Base-by-base conservation (phyloP, 2,888 invertebrate species). In the Chorisops tibialis region DNA sequence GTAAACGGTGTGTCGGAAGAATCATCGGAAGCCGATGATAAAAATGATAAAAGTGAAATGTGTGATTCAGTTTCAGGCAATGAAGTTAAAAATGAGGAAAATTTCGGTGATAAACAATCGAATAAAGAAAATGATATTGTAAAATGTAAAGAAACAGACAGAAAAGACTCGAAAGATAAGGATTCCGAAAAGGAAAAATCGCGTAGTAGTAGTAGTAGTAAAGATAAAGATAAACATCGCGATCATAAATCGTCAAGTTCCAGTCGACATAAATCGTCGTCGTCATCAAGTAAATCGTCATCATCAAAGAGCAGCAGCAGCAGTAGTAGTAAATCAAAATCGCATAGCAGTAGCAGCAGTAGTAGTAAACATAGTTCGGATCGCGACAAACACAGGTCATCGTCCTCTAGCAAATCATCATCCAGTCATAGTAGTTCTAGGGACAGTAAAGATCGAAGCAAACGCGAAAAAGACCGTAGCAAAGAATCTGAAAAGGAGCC, bases 321-420 rank as follows among this genome's bases (percentile, higher is more conserved):
- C 14, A 51, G 59, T 39, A 59, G 59, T 18, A 50, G 50, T 2
- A 71, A 47, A 16, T 50, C 60, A 16, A 60, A 49, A 12, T 49
- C 48, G 38, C 39, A 38, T 50, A 56, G 43, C 7, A 47, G 19
- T 47, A 47, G 37, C 35, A 61, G 52, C 4, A 72, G 71, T 37
- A 67, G 69, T 72, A 81, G 73, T 70, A 80, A 75, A 74, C 80
- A 80, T 66, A 69, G 81, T 75, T 69, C 80, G 78, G 78, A 81
- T 50, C 74, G 73, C 61, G 68, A 69, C 21, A 67, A 63, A 35
- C 59, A 59, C 22, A 59, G 14, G 14, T 59, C 58, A n/a, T 48
- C 59, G 18, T 61, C 63, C n/a, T 41, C 52, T 22, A 68, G 67
- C 49, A 48, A 38, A 11, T 38, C 35, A 61, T 58, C 61, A 16